Percentiles rank a stretch among this genome's conserved stretches.
Evolutionary conservation across 2,888 invertebrate genomes (phyloP).

Genomic region (Bugulina stolonifera): DNA sequence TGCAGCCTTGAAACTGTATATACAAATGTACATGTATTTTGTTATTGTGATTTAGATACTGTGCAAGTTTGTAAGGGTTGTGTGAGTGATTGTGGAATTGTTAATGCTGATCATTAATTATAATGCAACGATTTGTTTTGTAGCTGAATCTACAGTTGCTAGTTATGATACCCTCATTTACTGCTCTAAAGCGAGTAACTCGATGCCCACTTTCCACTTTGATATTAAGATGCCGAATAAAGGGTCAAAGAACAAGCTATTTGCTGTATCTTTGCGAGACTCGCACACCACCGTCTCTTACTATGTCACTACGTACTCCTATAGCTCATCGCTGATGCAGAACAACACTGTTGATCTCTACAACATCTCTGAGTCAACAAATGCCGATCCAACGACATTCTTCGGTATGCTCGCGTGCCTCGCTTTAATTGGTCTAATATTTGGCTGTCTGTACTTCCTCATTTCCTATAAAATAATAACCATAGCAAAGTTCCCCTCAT

Average conservation of each 20-base stretch:
- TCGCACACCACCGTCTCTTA: slow-evolving; percentile 21
- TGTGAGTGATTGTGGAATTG: no score
- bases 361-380: not conserved
- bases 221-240: not conserved
- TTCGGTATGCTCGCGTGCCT: slow-evolving; percentile 7
- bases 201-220: slow-evolving; percentile 12
- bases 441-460: not conserved
- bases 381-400: not conserved
- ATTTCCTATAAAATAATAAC: slow-evolving; percentile 3
- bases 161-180: not conserved
- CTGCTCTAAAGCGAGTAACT: not conserved
- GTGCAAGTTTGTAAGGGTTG: no score
- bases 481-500: not conserved
- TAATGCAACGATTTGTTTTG: no score
- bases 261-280: slow-evolving; percentile 1
- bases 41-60: no score
- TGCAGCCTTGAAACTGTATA: no score
- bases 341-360: slow-evolving; percentile 6
- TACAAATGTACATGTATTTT: no score
- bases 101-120: no score
- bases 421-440: not conserved
- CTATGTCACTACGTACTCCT: slow-evolving; percentile 19
- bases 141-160: slow-evolving; percentile 13
- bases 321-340: slow-evolving; percentile 9
- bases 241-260: slow-evolving; percentile 11